Evolutionary conservation across 2,113 vertebrate genomes (phyloP), one percentile per base, ranked within the genome.

Genomic region (Mystacornis crossleyi): DNA sequence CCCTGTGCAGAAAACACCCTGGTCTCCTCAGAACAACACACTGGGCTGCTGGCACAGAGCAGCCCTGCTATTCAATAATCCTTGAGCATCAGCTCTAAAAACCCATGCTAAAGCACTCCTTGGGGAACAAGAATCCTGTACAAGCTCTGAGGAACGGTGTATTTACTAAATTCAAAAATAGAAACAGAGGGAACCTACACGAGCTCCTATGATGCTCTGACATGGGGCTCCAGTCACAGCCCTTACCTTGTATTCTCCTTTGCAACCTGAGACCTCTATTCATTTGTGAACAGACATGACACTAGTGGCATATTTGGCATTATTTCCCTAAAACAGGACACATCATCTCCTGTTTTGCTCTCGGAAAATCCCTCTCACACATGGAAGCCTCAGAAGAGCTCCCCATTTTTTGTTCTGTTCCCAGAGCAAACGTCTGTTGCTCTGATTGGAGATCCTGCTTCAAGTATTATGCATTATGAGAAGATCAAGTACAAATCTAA

Each of bases 51-150:
- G 47, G 45, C 60, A 69, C 47, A 51, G 10, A 80, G n/a, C 54
- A 86, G 61, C 38, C 42, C 53, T 74, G n/a, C 33, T 71, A 19
- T 23, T 81, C 33, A 65, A 64, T 16, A 87, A 81, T 11, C 36
- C 60, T 74, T 23, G 19, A 34, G n/a, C 53, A 48, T 18, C 51
- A 58, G 42, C 26, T 81, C 61, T 51, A 45, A 66, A 89, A 43
- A 5, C 0, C 29, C 65, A 50, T 1, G 7, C 42, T 70, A 64
- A 53, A 62, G 28, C 10, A 36, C 48, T 58, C 50, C 8, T 19
- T 0, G 0, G 28, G 19, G 17, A 90, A 81, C 29, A 81, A 24
- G 20, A 51, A 42, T 12, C 28, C 64, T 14, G n/a, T 8, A 18
- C 24, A 64, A 80, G 66, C 47, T 71, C 61, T 54, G 26, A 90